Evolutionary conservation across 2,797 vertebrate species (phyloP), one percentile per base, ranked within the genome.

Genomic region (Sebastes steindachneri): DNA sequence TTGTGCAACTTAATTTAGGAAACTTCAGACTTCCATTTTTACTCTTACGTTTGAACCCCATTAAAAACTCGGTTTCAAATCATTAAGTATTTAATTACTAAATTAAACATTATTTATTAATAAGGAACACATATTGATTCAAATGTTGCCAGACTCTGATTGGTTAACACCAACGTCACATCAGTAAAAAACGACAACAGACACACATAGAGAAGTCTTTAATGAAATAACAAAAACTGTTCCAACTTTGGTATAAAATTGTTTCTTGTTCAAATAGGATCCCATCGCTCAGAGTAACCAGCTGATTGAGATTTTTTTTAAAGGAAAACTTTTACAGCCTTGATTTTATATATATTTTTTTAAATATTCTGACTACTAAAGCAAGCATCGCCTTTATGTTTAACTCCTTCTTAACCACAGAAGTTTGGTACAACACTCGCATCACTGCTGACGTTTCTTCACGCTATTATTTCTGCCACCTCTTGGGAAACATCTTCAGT

Each of bases 61-160:
- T 7, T 41, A 25, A 48, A 66, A 66, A 0, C 48, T 51, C 2
- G 7, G 41, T 45, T 45, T 45, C 41, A 51, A 51, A 19, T n/a
- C 0, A 51, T n/a, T 0, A n/a, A n/a, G 48, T n/a, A 51, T 51
- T 51, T 51, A 19, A 0, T 51, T 19, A 51, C 48, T 0, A 51
- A 9, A 51, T 14, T 8, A 19, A 17, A 45, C 0, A 45, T 45
- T 45, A 37, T 45, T 45, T 5, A 45, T 45, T 19, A 17, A 45
- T 45, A 45, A 45, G 15, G 15, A 45, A 45, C 15, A 45, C 15
- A 45, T 45, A 45, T 17, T 45, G 41, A 45, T 45, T 45, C 0
- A 45, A 45, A 45, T 45, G 1, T 17, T 45, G 41, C 9, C 48
- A 14, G 19, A 51, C 48, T 51, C 48, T 28, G 26, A 29, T 14